Evolutionary conservation across 2,888 invertebrate genomes (phyloP), one percentile per base, ranked within the genome.

Genomic region (Villa cingulata): DNA sequence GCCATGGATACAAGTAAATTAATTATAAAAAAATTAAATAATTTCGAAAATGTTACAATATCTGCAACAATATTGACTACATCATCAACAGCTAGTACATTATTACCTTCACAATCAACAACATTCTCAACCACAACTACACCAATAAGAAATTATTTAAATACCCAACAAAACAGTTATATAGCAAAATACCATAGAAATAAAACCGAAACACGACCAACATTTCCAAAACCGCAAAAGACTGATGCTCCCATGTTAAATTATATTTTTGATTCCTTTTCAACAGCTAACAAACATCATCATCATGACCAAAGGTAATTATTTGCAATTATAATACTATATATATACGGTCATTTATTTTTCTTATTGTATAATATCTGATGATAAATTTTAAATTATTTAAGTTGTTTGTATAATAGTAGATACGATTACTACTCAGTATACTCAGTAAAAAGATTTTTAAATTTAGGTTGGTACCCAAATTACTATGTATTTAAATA

Each of bases 211-310:
- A 17, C 39, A 44, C 18, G 38, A 48, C 18, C 41, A 47, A 52
- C 71, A 58, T 48, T 73, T 67, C 39, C 67, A 53, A 71, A 71
- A 53, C 66, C 67, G 19, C 75, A 74, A 43, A 73, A 76, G 54
- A 76, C 76, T 2, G 81, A 81, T 58, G 77, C 81, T 0, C 80
- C 81, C 10, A 81, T 83, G 80, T 64, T 82, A 45, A 82, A 82
- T 64, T 81, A 82, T 57, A 82, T 83, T 54, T 82, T 82, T 60
- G 82, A 83, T 62, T 75, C 80, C 0, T 78, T 80, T 59, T 80
- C 78, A 10, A 76, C 78, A 39, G 74, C 76, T 55, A 80, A 80
- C 62, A 81, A 81, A 56, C 83, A 83, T 64, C 80, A 81, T 62
- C 83, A 83, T 60, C 73, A 75, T 55, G 71, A 72, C 74, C 72